Conservation (phyloP, 2,888 invertebrate species). For the Gryllus longicercus region DNA sequence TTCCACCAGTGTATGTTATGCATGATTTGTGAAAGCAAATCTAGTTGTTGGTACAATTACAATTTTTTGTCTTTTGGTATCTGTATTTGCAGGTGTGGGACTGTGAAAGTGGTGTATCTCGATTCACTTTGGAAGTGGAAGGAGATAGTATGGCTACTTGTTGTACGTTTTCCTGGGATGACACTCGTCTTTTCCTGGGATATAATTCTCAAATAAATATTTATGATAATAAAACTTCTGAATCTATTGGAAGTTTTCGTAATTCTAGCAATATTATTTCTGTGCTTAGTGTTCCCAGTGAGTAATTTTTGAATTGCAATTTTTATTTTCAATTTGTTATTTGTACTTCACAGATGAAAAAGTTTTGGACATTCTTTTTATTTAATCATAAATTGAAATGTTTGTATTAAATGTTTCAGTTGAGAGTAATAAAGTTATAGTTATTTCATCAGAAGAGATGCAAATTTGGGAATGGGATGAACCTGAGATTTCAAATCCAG, state of each 20-base stretch:
- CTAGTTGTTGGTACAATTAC: background rate
- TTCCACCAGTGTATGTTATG: no score
- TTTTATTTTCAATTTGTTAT: no score
- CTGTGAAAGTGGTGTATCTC: slow-evolving; percentile 30
- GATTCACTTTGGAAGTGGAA: slow-evolving; percentile 18
- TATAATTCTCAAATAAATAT: slow-evolving; percentile 38
- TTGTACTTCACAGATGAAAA: no score
- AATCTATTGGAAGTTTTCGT: slow-evolving; percentile 38
- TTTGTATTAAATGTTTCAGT: slow-evolving; percentile 25
- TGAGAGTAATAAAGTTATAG: slow-evolving; percentile 36
- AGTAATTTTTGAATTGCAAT: background rate
- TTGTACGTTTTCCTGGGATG: slow-evolving; percentile 40
- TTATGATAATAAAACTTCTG: slow-evolving; percentile 37
- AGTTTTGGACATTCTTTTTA: no score
- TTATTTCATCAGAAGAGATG: slow-evolving; percentile 37
- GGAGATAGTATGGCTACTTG: slow-evolving; percentile 32
- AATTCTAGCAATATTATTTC: slow-evolving; percentile 37
- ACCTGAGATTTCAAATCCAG: slow-evolving; percentile 31
- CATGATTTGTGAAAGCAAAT: no score
- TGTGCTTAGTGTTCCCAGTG: slow-evolving; percentile 38
- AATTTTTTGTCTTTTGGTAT: background rate
- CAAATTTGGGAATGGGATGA: slow-evolving; percentile 39
- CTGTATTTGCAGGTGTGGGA: slow-evolving; percentile 38
- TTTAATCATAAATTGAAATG: background rate
- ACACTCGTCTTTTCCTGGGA: slow-evolving; percentile 39